Evolutionary conservation across 2,113 vertebrate species (phyloP).

Genomic region (Spea multiplicata): DNA sequence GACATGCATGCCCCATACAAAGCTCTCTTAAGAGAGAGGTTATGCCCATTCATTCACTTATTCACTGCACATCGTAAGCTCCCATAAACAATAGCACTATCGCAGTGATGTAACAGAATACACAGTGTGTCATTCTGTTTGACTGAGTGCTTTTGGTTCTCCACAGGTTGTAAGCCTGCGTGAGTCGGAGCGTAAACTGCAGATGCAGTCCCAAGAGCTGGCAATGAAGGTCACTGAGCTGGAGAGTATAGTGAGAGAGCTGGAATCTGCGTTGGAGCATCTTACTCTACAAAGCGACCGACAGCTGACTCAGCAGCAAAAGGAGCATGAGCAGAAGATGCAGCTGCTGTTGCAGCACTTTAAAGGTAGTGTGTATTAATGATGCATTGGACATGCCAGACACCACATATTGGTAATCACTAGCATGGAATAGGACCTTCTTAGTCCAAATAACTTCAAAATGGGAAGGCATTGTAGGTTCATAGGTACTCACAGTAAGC

Average conservation of each 20-base stretch:
- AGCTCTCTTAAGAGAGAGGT: too few species aligned
- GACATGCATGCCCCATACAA: too few species aligned
- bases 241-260: conserved; percentile 61
- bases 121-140: background rate
- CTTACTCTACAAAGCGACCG: conserved; percentile 75
- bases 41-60: too few species aligned
- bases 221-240: conserved; percentile 71
- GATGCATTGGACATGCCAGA: too few species aligned
- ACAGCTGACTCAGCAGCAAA: conserved; percentile 74
- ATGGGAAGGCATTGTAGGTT: too few species aligned
- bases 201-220: conserved; percentile 73
- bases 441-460: too few species aligned
- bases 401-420: too few species aligned
- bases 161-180: conserved; percentile 77
- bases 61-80: too few species aligned
- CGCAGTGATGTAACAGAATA: too few species aligned
- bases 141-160: conserved; percentile 42
- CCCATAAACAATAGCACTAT: too few species aligned
- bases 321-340: conserved; percentile 78
- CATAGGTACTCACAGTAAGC: too few species aligned
- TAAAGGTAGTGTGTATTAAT: conserved; percentile 64
- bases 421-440: too few species aligned
- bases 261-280: conserved; percentile 73
- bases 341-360: conserved; percentile 74
- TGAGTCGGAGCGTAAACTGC: conserved; percentile 69